Percentiles rank a stretch among this genome's conserved stretches.
These are phyloP conservation scores for Taenioides sp. DNA, from an alignment of 2,797 vertebrate species.

Conservation along the genomic window DNA sequence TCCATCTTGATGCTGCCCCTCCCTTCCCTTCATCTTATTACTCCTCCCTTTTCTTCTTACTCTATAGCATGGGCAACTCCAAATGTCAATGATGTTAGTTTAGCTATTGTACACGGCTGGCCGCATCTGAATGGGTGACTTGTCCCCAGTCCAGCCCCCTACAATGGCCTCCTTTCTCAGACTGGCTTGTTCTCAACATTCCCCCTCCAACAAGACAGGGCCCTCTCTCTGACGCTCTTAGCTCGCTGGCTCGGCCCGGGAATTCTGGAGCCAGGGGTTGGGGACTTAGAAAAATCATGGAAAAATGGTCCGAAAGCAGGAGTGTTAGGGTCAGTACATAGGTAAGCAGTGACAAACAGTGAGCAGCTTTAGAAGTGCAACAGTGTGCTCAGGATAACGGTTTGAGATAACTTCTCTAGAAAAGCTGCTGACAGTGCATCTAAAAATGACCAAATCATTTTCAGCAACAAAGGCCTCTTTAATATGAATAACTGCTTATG, in stretches of 20 bases:
- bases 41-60: constrained; percentile 65
- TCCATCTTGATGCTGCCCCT: constrained; percentile 19
- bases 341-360: constrained; percentile 64
- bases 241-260: constrained; percentile 59
- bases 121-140: constrained; percentile 86
- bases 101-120: constrained; percentile 93
- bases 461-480: background rate
- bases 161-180: constrained; percentile 82
- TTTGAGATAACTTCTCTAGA: constrained; percentile 16
- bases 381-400: constrained; percentile 58
- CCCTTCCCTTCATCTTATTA: constrained; percentile 7
- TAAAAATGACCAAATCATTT: constrained; percentile 1
- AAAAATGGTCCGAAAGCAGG: constrained; percentile 32
- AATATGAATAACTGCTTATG: background rate
- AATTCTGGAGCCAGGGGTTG: constrained; percentile 49
- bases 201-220: constrained; percentile 69
- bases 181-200: constrained; percentile 78
- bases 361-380: constrained; percentile 62
- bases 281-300: constrained; percentile 15
- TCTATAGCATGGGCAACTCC: constrained; percentile 77
- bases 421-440: background rate
- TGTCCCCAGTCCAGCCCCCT: constrained; percentile 86
- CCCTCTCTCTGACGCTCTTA: constrained; percentile 57
- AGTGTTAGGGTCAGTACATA: constrained; percentile 47
- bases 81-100: constrained; percentile 92